Percentiles rank a stretch among this genome's conserved stretches.
phyloP scores from a whole-genome alignment of 2,113 vertebrate species.

The Tragelaphus buxtoni region DNA sequence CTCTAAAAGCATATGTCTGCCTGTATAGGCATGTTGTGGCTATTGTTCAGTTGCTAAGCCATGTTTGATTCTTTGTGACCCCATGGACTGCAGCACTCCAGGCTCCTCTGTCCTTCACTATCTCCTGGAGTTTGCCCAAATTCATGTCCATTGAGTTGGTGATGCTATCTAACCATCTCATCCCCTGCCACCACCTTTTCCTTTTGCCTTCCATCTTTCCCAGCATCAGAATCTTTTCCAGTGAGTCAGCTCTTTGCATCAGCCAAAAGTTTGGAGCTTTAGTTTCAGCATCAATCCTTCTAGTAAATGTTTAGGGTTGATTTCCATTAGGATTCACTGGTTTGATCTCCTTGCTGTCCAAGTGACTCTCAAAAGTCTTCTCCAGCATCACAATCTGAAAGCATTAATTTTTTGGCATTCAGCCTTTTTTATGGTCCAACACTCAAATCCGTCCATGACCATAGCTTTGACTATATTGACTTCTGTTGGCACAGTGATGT shows the following conservation, averaged over 20 bases:
- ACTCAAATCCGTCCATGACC: neutral
- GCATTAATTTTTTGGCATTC: neutral
- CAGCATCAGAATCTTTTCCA: neutral
- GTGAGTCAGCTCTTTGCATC: neutral
- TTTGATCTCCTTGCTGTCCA: neutral
- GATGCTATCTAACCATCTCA: neutral
- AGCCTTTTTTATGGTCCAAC: neutral
- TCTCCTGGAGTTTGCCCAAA: neutral
- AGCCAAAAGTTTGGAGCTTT: neutral
- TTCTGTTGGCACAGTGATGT: neutral
- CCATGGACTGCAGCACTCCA: neutral
- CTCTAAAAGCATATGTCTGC: neutral
- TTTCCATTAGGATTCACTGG: neutral
- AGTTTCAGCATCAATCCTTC: neutral
- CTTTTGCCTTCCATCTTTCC: neutral
- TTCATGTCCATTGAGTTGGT: neutral
- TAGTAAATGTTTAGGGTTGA: neutral
- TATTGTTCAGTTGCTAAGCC: neutral
- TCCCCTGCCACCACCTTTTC: neutral
- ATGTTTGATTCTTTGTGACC: neutral
- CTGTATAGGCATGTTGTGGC: neutral
- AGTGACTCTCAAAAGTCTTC: neutral
- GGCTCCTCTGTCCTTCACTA: neutral
- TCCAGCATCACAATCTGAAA: neutral
- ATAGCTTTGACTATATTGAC: neutral